Evolutionary conservation across 2,113 vertebrate species (phyloP).

Genomic region (Brevimyrus niger): DNA sequence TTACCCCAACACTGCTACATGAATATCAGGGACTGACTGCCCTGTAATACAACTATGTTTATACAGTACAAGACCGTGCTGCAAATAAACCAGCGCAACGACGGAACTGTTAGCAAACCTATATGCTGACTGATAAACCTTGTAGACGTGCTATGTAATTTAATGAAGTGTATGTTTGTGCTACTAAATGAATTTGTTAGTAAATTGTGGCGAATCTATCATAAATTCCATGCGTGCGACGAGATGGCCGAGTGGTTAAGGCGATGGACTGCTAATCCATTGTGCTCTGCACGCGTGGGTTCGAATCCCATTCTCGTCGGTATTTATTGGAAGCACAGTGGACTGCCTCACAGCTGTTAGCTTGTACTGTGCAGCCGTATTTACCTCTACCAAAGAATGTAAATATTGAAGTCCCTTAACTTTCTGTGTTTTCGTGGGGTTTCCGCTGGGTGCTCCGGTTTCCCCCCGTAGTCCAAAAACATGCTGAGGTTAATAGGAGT

Average conservation of each 20-base stretch:
- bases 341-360: no score
- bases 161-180: no score
- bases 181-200: not conserved
- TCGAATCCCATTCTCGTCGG: not conserved
- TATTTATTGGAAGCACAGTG: no score
- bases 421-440: no score
- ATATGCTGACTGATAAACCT: not conserved
- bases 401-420: no score
- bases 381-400: no score
- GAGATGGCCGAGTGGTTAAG: not conserved
- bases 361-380: no score
- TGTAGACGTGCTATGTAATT: not conserved
- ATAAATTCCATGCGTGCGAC: no score
- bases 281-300: not conserved
- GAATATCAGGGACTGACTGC: not conserved
- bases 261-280: not conserved
- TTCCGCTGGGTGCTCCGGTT: no score
- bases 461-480: no score
- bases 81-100: not conserved
- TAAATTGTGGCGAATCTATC: no score
- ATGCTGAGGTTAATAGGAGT: no score
- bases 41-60: not conserved
- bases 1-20: slow-evolving; percentile 36
- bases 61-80: not conserved
- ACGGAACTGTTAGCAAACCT: not conserved